phyloP scores from a whole-genome alignment of 2,797 vertebrate species.

The Myotis pilosus region DNA sequence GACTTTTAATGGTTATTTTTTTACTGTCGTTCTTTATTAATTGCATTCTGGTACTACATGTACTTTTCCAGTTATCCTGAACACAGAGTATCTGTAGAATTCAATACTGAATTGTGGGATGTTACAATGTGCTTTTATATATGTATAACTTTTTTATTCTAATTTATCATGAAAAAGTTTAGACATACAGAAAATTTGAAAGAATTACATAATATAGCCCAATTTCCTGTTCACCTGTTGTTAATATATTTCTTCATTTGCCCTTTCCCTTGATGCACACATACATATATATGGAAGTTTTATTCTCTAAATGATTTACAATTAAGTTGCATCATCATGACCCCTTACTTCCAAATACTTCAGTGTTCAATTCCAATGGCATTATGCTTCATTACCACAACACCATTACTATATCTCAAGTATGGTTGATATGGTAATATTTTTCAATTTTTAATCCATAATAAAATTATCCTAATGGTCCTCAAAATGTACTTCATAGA shows the following conservation, averaged over 20 bases:
- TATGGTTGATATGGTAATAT: not conserved
- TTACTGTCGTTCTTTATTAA: not conserved
- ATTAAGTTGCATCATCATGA: not conserved
- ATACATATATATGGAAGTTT: not conserved
- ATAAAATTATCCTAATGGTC: not conserved
- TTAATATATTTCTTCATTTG: not conserved
- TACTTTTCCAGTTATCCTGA: not conserved
- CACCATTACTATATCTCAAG: not conserved
- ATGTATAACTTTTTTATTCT: not conserved
- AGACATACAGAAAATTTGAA: not conserved
- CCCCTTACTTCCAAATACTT: not conserved
- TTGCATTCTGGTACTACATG: not conserved
- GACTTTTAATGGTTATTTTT: not conserved
- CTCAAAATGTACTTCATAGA: not conserved
- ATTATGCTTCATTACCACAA: not conserved
- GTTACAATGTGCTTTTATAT: not conserved
- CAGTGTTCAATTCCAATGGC: not conserved
- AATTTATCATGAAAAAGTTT: not conserved
- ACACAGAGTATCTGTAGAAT: not conserved
- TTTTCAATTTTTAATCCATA: not conserved
- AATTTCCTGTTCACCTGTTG: not conserved
- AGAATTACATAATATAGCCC: not conserved
- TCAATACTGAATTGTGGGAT: not conserved
- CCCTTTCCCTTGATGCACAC: not conserved
- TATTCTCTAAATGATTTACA: not conserved